Evolutionary conservation across 2,797 vertebrate species (phyloP).

Genomic region (Silurus aristotelis): DNA sequence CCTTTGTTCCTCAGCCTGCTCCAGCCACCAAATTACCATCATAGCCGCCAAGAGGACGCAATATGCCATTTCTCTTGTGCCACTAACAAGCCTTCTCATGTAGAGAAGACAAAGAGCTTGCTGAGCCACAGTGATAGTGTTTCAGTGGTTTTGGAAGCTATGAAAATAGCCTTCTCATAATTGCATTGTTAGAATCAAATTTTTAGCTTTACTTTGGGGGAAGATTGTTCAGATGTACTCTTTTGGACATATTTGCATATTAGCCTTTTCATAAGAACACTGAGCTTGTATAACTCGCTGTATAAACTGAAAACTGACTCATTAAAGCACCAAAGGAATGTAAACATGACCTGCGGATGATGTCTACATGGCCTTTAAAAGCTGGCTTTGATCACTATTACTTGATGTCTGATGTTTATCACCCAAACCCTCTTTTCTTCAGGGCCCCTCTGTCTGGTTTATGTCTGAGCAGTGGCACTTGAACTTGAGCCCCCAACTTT

Average conservation of each 20-base stretch:
- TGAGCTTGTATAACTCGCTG: slow-evolving; percentile 14
- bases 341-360: slow-evolving; percentile 46
- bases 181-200: slow-evolving; percentile 24
- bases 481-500: slow-evolving; percentile 39
- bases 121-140: slow-evolving; percentile 59
- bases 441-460: slow-evolving; percentile 36
- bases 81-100: slow-evolving; percentile 64
- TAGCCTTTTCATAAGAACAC: background rate
- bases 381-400: slow-evolving; percentile 56
- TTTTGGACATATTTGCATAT: background rate
- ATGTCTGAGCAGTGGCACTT: slow-evolving; percentile 44
- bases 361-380: slow-evolving; percentile 45
- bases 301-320: slow-evolving; percentile 25
- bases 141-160: slow-evolving; percentile 52
- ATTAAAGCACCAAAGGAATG: slow-evolving; percentile 38
- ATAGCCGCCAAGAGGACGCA: slow-evolving; percentile 60
- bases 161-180: slow-evolving; percentile 49
- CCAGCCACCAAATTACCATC: slow-evolving; percentile 60
- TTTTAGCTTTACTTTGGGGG: slow-evolving; percentile 24
- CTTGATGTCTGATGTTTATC: slow-evolving; percentile 56
- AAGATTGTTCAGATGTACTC: slow-evolving; percentile 10
- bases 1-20: slow-evolving; percentile 64
- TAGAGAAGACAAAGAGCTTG: slow-evolving; percentile 57
- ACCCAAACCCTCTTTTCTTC: slow-evolving; percentile 19
- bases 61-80: slow-evolving; percentile 54